Conservation (phyloP, 2,888 invertebrate genomes). For the Cryptocephalus moraei region DNA sequence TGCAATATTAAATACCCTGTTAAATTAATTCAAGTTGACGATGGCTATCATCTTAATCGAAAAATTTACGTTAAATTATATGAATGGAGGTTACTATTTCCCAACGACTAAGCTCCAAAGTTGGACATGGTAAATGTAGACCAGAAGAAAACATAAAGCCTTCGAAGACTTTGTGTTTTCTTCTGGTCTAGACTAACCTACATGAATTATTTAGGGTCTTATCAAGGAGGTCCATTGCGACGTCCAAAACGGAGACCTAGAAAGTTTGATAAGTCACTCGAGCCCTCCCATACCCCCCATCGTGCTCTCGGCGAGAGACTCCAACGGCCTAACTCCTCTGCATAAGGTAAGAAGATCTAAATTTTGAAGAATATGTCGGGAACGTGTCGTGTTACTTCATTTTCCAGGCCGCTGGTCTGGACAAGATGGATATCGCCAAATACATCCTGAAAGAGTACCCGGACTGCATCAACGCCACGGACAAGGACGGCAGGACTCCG, state of each 20-base stretch:
- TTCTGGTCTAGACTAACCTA: no score
- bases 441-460: conserved; percentile 63
- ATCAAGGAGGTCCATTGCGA: conserved; percentile 73
- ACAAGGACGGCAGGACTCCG: conserved; percentile 78
- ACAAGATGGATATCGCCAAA: conserved; percentile 62
- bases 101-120: no score
- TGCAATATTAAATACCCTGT: no score
- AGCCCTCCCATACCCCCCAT: conserved; percentile 20
- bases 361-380: background rate
- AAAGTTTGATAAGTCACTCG: conserved; percentile 32
- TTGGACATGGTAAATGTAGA: no score
- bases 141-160: no score
- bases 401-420: conserved; percentile 68
- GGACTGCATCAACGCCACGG: conserved; percentile 56
- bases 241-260: conserved; percentile 66
- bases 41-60: no score
- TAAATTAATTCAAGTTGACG: no score
- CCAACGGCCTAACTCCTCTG: conserved; percentile 72
- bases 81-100: no score
- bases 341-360: conserved; percentile 55
- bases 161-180: no score
- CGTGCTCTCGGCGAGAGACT: conserved; percentile 44
- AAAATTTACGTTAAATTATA: no score
- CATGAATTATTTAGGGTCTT: conserved; percentile 48
- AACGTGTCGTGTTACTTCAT: conserved; percentile 3